Conservation (phyloP, 2,797 vertebrate genomes). For the Argentina silus region DNA sequence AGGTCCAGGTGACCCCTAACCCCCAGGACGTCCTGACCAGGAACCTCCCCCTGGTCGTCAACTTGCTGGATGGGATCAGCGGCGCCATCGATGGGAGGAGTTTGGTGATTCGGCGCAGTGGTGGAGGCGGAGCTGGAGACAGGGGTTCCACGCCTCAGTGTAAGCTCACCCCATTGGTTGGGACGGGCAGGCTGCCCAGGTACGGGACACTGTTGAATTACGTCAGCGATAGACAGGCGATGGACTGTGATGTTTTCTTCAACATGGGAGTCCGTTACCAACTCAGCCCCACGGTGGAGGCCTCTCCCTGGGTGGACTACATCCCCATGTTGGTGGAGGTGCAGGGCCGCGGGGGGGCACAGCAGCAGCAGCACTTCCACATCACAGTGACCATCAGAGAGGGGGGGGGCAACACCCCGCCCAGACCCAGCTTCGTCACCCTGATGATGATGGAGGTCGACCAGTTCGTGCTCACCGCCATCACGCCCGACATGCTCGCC, state of each 20-base stretch:
- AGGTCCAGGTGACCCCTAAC: conserved; percentile 71
- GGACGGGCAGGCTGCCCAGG: conserved; percentile 62
- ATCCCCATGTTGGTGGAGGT: conserved; percentile 72
- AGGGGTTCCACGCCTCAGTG: conserved; percentile 40
- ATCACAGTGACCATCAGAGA: conserved; percentile 67
- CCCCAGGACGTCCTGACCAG: conserved; percentile 67
- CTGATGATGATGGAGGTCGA: conserved; percentile 75
- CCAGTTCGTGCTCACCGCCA: conserved; percentile 70
- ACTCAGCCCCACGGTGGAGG: conserved; percentile 55
- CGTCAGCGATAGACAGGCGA: conserved; percentile 43
- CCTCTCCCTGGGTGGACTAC: conserved; percentile 66
- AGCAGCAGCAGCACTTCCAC: conserved; percentile 73
- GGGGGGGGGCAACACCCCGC: conserved; percentile 58
- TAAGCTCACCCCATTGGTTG: conserved; percentile 60
- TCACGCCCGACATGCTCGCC: conserved; percentile 70
- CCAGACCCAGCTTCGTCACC: conserved; percentile 65
- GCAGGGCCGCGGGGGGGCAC: conserved; percentile 28
- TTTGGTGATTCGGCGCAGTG: conserved; percentile 59
- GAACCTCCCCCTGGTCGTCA: conserved; percentile 69
- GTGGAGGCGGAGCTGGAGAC: conserved; percentile 19
- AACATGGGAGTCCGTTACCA: conserved; percentile 63
- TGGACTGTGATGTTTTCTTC: conserved; percentile 66
- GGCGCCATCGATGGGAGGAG: conserved; percentile 61
- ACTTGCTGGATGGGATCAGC: conserved; percentile 63
- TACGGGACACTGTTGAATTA: conserved; percentile 67